Conservation (phyloP, 2,113 vertebrate species). For the Crotalus horridus region DNA sequence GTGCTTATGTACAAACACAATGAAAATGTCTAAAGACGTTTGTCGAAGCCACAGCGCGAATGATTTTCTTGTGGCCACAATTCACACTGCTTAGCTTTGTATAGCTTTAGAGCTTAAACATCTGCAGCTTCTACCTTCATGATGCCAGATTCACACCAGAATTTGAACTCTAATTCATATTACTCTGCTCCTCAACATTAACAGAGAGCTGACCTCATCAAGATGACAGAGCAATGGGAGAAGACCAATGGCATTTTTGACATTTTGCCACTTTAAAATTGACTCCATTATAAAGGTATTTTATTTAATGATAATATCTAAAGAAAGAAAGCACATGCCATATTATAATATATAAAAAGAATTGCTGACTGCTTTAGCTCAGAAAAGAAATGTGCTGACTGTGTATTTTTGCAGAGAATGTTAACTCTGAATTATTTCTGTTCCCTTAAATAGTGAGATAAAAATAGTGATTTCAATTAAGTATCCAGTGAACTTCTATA, state of each 20-base stretch:
- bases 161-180: slow-evolving; percentile 35
- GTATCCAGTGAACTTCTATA: slow-evolving; percentile 55
- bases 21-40: not conserved
- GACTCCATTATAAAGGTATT: slow-evolving; percentile 61
- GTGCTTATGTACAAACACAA: slow-evolving; percentile 14
- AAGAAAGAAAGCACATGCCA: slow-evolving; percentile 43
- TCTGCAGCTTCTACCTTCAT: slow-evolving; percentile 39
- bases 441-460: slow-evolving; percentile 57
- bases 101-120: slow-evolving; percentile 38
- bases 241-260: slow-evolving; percentile 65
- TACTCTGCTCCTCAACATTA: slow-evolving; percentile 44
- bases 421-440: slow-evolving; percentile 77
- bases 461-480: slow-evolving; percentile 65
- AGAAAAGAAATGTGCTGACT: slow-evolving; percentile 69
- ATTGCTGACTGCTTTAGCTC: slow-evolving; percentile 71
- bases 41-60: not conserved
- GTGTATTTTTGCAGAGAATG: slow-evolving; percentile 71
- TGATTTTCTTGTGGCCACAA: not conserved
- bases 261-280: slow-evolving; percentile 58
- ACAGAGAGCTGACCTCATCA: slow-evolving; percentile 47
- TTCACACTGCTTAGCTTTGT: slow-evolving; percentile 30
- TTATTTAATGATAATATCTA: slow-evolving; percentile 59
- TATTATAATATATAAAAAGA: slow-evolving; percentile 63
- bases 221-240: slow-evolving; percentile 51
- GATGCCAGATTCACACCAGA: slow-evolving; percentile 43